Evolutionary conservation across 2,113 vertebrate genomes (phyloP), one percentile per base, ranked within the genome.

Genomic region (Gymnocephalus cernua): DNA sequence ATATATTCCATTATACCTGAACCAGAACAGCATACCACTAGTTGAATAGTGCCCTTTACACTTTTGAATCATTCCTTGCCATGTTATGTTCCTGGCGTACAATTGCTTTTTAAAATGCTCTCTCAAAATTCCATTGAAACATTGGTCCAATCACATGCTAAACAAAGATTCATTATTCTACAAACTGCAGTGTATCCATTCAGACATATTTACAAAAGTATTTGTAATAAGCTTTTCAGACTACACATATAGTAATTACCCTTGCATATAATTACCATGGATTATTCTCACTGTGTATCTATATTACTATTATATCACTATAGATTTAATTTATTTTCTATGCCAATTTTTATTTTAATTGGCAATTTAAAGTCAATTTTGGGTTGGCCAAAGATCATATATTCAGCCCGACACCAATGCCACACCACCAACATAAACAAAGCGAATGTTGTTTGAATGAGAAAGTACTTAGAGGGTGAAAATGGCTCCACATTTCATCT

Each of bases 381-480:
- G 23, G 4, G 73, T 53, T 66, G 5, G 45, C 12, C 21, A 25
- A 7, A 64, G 50, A 66, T 63, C 10, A 66, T 4, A 6, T 18
- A 64, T 64, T 85, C 38, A 47, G 15, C 14, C 41, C 57, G 35
- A 69, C 32, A 45, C n/a, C n/a, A 21, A 59, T 50, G 7, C n/a
- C 29, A 73, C 41, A 25, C 45, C 54, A 50, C 41, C 41, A 27
- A 59, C 48, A 63, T 62, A 8, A 44, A 25, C 44, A 65, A 47
- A 41, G n/a, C 23, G 21, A 27, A 57, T 73, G 16, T 16, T 80
- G 38, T 56, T 32, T 32, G 9, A 68, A 44, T 32, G 47, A 14
- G 15, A 45, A 74, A 38, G 12, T n/a, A 32, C 8, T 8, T 3
- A 6, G 0, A 32, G 15, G 29, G 3, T 19, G n/a, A 27, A 41